Conservation (phyloP, 2,888 invertebrate species). For the Thera obeliscata region DNA sequence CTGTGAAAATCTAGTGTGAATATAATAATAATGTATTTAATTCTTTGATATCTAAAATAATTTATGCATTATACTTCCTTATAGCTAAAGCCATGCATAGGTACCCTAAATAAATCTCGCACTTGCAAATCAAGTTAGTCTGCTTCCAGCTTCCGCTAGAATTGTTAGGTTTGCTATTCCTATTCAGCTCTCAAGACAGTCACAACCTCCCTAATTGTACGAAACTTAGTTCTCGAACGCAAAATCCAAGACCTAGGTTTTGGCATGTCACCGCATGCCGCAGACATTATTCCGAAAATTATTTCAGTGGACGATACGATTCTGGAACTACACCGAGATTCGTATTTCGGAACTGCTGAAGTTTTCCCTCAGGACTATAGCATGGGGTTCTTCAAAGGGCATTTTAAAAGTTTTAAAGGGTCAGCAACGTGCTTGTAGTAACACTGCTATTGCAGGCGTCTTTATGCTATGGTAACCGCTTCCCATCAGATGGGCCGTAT, state of each 20-base stretch:
- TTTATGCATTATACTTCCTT: too few relatives aligned
- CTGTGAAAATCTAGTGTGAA: too few relatives aligned
- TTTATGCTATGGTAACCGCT: too few relatives aligned
- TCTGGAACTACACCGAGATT: neutral
- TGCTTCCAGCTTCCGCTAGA: slow-evolving; percentile 19
- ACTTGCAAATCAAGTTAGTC: neutral
- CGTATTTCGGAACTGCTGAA: neutral
- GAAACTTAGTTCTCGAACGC: slow-evolving; percentile 30
- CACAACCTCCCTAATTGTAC: slow-evolving; percentile 32
- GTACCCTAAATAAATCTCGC: neutral
- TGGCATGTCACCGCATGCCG: slow-evolving; percentile 40
- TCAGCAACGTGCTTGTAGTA: too few relatives aligned
- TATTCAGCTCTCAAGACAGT: slow-evolving; percentile 28
- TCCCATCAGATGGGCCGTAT: too few relatives aligned
- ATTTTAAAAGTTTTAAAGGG: too few relatives aligned
- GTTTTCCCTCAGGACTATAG: too few relatives aligned
- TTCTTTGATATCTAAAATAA: too few relatives aligned
- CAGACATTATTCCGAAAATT: slow-evolving; percentile 32
- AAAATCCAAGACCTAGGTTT: slow-evolving; percentile 34
- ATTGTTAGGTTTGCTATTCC: slow-evolving; percentile 36
- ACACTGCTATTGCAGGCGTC: too few relatives aligned
- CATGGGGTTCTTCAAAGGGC: too few relatives aligned
- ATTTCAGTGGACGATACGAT: slow-evolving; percentile 26
- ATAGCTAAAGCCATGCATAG: too few relatives aligned
- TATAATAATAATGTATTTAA: too few relatives aligned